phyloP scores from a whole-genome alignment of 2,113 vertebrate genomes.

The Lichenostomus cassidix region DNA sequence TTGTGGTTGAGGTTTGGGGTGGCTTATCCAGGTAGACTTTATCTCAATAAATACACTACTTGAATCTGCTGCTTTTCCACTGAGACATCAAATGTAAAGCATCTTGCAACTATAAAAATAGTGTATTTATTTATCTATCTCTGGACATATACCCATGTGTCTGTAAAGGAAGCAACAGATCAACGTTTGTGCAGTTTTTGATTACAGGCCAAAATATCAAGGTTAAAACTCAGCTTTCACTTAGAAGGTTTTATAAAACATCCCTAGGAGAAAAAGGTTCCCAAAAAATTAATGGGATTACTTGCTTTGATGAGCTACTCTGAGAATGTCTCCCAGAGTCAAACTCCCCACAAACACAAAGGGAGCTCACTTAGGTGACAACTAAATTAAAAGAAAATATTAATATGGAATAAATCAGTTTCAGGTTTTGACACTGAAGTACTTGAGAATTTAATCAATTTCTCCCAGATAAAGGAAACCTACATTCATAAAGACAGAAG shows the following conservation, averaged over 20 bases:
- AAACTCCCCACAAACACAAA: neutral
- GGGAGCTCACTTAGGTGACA: neutral
- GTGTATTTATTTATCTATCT: neutral
- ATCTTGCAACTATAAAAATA: neutral
- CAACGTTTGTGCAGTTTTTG: neutral
- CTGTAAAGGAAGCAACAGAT: neutral
- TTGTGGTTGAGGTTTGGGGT: neutral
- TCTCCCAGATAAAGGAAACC: neutral
- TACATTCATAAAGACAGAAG: neutral
- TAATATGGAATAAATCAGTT: neutral
- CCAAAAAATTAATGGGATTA: neutral
- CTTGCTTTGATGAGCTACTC: neutral
- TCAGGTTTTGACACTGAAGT: neutral
- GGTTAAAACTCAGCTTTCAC: neutral
- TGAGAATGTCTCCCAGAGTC: neutral
- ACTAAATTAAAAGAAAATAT: neutral
- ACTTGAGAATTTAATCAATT: neutral
- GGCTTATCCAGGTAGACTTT: neutral
- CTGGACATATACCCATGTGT: rapidly evolving
- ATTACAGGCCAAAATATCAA: neutral
- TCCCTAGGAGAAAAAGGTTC: neutral
- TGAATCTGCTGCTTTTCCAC: neutral
- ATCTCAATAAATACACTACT: neutral
- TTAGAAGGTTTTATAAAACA: neutral
- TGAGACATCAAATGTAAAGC: neutral